Base-by-base conservation (phyloP, 2,888 invertebrate species). In the Tenthredo livida region DNA sequence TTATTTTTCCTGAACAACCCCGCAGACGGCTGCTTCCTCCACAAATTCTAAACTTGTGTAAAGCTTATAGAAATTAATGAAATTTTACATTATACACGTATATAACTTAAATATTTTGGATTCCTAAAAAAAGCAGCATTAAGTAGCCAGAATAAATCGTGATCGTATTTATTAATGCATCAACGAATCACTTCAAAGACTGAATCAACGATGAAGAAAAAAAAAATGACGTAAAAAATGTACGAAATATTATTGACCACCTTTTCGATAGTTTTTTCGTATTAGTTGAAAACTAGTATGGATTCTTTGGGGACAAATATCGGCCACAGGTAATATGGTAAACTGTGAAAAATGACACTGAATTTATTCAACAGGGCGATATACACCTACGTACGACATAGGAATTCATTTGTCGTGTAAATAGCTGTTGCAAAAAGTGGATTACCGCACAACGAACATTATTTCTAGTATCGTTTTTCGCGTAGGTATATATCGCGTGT, bases 401-500 rank as follows among this genome's bases (percentile, higher is more conserved):
- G 7, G 17, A 67, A 33, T 67, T 67, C 15, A 67, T 67, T 67
- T 29, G 33, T 15, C 29, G 25, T 65, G 29, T 29, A 61, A 61
- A 29, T 65, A 65, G n/a, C 65, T n/a, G 17, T 67, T 33, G 17
- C 1, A 67, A 67, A 67, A 67, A 67, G 67, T 67, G 67, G 29
- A 67, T 67, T 67, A 67, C 67, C 33, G 6, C 25, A 29, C 7
- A 54, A 5, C 54, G 67, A 33, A 67, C 33, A 33, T 67, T 67
- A 67, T 67, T 67, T 67, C 67, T 33, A 67, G 33, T 67, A 67
- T 67, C 67, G 33, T 67, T 67, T 67, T 67, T 67, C 67, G 6
- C 17, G 67, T 67, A 67, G 1, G 29, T 67, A 58, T 61, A 25
- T 61, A 67, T 67, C 67, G 67, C 67, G 67, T 67, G 67, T 67